A percentile compares a stretch with the other conserved stretches of the same genome.
These are phyloP conservation scores for Halichondria panicea DNA, from an alignment of 37 sponge, comb jelly and placozoan genomes.

Conservation along the genomic window DNA sequence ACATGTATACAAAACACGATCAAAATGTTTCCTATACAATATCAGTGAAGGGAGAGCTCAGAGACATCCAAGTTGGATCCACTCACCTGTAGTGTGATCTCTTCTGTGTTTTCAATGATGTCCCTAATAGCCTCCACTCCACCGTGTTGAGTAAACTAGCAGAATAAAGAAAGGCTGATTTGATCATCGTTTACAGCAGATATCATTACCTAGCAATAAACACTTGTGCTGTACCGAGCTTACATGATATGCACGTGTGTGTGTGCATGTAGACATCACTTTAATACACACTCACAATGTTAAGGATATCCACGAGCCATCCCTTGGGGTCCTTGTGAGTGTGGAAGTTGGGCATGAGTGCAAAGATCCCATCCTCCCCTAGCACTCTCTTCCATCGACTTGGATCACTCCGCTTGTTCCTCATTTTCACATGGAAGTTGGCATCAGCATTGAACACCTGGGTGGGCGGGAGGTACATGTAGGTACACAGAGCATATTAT, in stretches of 20 bases:
- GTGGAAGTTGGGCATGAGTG: slow-evolving; percentile 49
- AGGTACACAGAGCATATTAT: not conserved
- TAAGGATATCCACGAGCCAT: slow-evolving; percentile 84
- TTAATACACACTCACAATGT: slow-evolving; percentile 61
- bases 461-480: not conserved
- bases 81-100: slow-evolving; percentile 45
- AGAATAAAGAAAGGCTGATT: not conserved
- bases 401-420: slow-evolving; percentile 27
- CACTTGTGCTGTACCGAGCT: not conserved
- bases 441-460: slow-evolving; percentile 71
- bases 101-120: slow-evolving; percentile 50
- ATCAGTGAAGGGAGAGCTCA: not conserved
- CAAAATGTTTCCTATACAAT: not conserved
- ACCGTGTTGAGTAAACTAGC: slow-evolving; percentile 79
- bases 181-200: not conserved
- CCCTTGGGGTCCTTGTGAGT: slow-evolving; percentile 78
- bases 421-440: slow-evolving; percentile 69
- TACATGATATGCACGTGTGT: too few relatives aligned
- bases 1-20: slow-evolving; percentile 4
- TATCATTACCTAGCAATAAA: not conserved
- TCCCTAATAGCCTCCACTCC: slow-evolving; percentile 67
- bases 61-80: not conserved
- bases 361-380: slow-evolving; percentile 37
- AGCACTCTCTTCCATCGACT: slow-evolving; percentile 23
- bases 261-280: too few relatives aligned